A percentile compares a stretch with the other conserved stretches of the same genome.
These are phyloP conservation scores for Cryptosula pallasiana DNA, from an alignment of 2,888 invertebrate species.

Conservation along the genomic window DNA sequence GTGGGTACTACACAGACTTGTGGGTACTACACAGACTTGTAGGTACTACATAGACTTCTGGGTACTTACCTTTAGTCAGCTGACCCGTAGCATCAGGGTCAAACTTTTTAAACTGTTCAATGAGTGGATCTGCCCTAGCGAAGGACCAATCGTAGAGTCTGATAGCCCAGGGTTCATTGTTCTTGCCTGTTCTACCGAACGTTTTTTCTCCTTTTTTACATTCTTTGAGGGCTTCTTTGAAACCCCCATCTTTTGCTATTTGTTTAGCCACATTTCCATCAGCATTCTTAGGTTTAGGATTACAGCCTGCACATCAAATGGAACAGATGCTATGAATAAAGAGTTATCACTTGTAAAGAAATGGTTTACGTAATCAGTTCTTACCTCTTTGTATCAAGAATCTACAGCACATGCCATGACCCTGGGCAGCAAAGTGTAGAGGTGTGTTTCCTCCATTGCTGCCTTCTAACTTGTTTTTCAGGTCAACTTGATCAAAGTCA, in stretches of 20 bases:
- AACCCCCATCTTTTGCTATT: slow-evolving; percentile 49
- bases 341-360: not conserved
- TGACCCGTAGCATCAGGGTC: slow-evolving; percentile 44
- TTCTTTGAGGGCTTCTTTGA: slow-evolving; percentile 51
- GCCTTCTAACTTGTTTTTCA: slow-evolving; percentile 23
- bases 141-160: slow-evolving; percentile 48
- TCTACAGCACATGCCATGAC: slow-evolving; percentile 47
- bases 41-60: no score
- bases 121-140: slow-evolving; percentile 36
- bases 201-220: slow-evolving; percentile 50
- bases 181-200: slow-evolving; percentile 49
- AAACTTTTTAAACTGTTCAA: slow-evolving; percentile 41
- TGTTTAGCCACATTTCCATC: slow-evolving; percentile 46
- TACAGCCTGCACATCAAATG: slow-evolving; percentile 42
- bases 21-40: no score
- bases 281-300: slow-evolving; percentile 53
- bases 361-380: not conserved
- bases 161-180: slow-evolving; percentile 49
- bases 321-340: no score
- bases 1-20: no score
- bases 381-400: slow-evolving; percentile 52
- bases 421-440: slow-evolving; percentile 48
- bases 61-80: slow-evolving; percentile 32
- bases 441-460: slow-evolving; percentile 46
- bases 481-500: slow-evolving; percentile 47